Base-by-base conservation (phyloP, 2,113 vertebrate genomes). In the Gallinago undulata region DNA sequence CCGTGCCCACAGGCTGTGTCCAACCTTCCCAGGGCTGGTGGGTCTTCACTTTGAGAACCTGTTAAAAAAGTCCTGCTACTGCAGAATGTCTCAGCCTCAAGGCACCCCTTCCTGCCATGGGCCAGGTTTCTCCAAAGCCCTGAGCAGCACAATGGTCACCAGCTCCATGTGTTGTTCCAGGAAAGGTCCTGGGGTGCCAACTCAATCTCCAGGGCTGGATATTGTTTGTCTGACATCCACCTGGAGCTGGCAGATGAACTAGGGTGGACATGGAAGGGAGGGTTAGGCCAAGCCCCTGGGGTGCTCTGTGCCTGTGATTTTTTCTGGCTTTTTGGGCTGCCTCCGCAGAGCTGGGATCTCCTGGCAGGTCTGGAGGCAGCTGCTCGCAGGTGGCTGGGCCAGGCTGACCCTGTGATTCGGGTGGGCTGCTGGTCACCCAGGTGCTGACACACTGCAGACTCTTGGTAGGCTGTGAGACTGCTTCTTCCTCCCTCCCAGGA, bases 401-500 rank as follows among this genome's bases (percentile, higher is more conserved):
- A 17, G 45, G 27, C 59, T 76, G 80, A 45, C 13, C 39, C 12
- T 2, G 19, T 50, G 79, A 79, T 72, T 57, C 0, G 4, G 23
- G 31, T 39, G 63, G 53, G 37, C 63, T 74, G 41, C 18, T 31
- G 31, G 39, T 66, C 50, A 45, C 12, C 6, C 6, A 9, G 19
- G 59, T 47, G 57, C 31, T 82, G 92, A 53, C 83, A 79, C n/a
- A 8, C 74, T 68, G 62, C 28, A 62, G 37, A 21, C n/a, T 22
- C 62, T 45, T 2, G 0, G 18, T 27, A 62, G 48, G 19, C 68
- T 77, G 78, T 16, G 48, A 30, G 19, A 21, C 0, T 0, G 27
- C 70, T 70, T 24, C 30, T 77, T 19, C 62, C 23, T 60, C 0
- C 0, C 41, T 63, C 19, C 57, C 21, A 21, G 48, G 57, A 30